Evolutionary conservation across 2,888 invertebrate species (phyloP).

Genomic region (Pristionchus entomophagus): DNA sequence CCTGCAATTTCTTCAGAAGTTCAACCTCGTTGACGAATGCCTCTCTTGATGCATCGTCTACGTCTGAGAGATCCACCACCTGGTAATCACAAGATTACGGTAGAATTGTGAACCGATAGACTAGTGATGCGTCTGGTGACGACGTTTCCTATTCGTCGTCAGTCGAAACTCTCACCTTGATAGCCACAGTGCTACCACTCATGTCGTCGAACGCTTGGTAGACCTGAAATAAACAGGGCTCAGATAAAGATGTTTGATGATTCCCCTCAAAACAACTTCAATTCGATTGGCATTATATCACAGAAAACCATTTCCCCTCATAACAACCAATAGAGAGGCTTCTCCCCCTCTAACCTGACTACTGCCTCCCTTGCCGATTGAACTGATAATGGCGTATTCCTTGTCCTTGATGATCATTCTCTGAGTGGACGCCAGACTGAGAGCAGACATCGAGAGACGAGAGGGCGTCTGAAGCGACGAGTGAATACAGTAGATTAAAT

Average conservation of each 20-base stretch:
- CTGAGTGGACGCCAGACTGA: not conserved
- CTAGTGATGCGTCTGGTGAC: no score
- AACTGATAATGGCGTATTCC: constrained; percentile 84
- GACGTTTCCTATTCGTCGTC: no score
- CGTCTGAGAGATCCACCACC: constrained; percentile 85
- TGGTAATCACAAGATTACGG: constrained; percentile 78
- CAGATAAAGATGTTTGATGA: not conserved
- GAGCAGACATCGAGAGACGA: constrained; percentile 18
- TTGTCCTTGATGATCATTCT: constrained; percentile 83
- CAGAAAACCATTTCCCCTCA: not conserved
- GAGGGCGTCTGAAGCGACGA: constrained; percentile 34
- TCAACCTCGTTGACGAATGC: constrained; percentile 92
- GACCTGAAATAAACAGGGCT: constrained; percentile 66
- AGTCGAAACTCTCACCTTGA: constrained; percentile 51
- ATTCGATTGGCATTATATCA: not conserved
- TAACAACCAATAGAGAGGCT: not conserved
- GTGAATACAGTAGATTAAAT: no score
- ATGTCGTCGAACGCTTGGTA: constrained; percentile 83
- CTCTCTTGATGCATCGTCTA: constrained; percentile 83
- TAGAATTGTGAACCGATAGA: not conserved
- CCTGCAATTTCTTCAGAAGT: constrained; percentile 86
- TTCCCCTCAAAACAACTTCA: not conserved
- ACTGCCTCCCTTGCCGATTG: constrained; percentile 90
- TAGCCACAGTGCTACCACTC: constrained; percentile 82
- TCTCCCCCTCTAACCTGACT: constrained; percentile 82